A percentile compares a stretch with the other conserved stretches of the same genome.
Evolutionary conservation across 64 coral and sea anemone species (phyloP).

Genomic region (Montipora foliosa): DNA sequence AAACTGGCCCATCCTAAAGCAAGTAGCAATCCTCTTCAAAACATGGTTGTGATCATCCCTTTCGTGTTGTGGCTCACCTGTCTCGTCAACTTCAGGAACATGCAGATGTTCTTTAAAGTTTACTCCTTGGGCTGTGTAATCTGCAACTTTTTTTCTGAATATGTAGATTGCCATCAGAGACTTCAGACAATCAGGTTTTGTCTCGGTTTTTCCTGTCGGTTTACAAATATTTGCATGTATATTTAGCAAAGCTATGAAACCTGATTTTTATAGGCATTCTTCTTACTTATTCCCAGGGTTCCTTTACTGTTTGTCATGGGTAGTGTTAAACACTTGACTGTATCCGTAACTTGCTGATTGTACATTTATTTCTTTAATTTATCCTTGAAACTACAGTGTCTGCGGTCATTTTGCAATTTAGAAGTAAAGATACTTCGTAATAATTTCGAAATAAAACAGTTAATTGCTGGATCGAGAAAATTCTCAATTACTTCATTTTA

Average conservation of each 20-base stretch:
- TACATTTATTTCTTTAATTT: constrained; percentile 1
- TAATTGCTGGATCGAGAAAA: background rate
- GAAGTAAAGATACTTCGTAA: too few species aligned
- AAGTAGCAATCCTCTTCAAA: constrained; percentile 54
- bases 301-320: background rate
- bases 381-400: background rate
- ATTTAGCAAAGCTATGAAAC: background rate
- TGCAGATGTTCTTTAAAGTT: constrained; percentile 75
- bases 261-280: background rate
- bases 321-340: background rate
- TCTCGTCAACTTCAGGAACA: constrained; percentile 59
- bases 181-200: constrained; percentile 72
- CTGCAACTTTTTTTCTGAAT: constrained; percentile 23
- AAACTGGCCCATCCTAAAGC: constrained; percentile 34
- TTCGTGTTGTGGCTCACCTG: constrained; percentile 28
- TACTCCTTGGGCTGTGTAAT: constrained; percentile 39
- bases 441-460: background rate
- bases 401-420: too few species aligned
- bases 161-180: constrained; percentile 78
- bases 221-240: background rate
- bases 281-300: background rate
- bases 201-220: constrained; percentile 51
- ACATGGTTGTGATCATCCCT: constrained; percentile 85
- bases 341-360: background rate
- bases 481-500: constrained; percentile 5